Evolutionary conservation across 2,888 invertebrate genomes (phyloP), one percentile per base, ranked within the genome.

Genomic region (Drosophila incognita): DNA sequence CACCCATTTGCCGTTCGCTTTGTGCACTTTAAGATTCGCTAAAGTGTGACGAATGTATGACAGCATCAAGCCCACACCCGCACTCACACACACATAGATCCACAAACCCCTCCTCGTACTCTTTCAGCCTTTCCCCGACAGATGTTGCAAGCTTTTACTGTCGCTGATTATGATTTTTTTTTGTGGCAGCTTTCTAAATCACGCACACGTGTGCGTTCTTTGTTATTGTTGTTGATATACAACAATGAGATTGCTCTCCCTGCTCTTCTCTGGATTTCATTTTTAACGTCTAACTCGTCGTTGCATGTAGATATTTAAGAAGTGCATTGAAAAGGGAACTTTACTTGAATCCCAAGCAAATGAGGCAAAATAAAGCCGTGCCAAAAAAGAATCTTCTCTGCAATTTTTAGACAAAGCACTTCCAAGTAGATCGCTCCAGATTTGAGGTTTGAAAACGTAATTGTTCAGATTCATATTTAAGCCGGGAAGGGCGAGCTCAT

Each of bases 161-260:
- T 60, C 71, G 68, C 68, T 78, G 78, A 79, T 78, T 79, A 75
- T 75, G 71, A 65, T 69, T 76, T 75, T 66, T 54, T 74, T 62
- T 53, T 42, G 46, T 64, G 70, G 35, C 51, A 63, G 36, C 67
- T 57, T 67, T 61, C 29, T 31, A 63, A 58, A 21, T 46, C 42
- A 48, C 52, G 48, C 63, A 60, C 69, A 62, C 60, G 33, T 62
- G 24, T 58, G 61, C 24, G 27, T 52, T 51, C 61, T 57, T 59
- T 69, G 51, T 56, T 75, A 60, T 76, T 52, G 8, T 56, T 72
- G 76, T 76, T 68, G 61, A 52, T 60, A 53, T 60, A 76, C 72
- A 76, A 76, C 73, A 73, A 66, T 73, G 63, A 61, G 60, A 72
- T 56, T 76, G 58, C 54, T 27, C 42, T 61, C 10, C 18, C 52